These are phyloP conservation scores for Netelia fuscicornis DNA, from an alignment of 2,888 invertebrate genomes.

Conservation along the genomic window DNA sequence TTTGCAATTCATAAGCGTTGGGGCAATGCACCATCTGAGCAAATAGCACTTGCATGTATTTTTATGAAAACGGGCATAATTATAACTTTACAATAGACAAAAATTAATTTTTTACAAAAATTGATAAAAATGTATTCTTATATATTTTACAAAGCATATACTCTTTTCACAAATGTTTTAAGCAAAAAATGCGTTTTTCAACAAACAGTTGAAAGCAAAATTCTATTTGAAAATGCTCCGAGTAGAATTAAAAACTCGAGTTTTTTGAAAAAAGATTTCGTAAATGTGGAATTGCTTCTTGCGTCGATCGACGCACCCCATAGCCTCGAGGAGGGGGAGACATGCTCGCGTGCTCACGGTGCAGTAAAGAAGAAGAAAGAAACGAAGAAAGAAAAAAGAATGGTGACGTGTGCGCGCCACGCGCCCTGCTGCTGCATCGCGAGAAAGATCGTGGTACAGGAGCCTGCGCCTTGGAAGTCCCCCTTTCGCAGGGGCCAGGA, in stretches of 20 bases:
- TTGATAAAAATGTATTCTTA: background rate
- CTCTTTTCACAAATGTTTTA: background rate
- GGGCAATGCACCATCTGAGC: too few species aligned
- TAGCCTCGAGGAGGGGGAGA: constrained; percentile 25
- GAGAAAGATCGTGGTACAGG: constrained; percentile 44
- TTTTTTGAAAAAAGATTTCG: background rate
- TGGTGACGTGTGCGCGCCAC: constrained; percentile 72
- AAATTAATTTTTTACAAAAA: background rate
- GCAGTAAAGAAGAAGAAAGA: constrained; percentile 67
- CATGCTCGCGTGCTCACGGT: constrained; percentile 58
- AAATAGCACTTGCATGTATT: too few species aligned
- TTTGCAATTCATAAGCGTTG: too few species aligned
- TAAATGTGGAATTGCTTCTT: constrained; percentile 33
- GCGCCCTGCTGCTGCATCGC: constrained; percentile 63
- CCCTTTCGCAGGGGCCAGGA: constrained; percentile 54
- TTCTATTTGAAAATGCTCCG: background rate
- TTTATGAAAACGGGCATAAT: background rate
- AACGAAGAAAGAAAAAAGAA: constrained; percentile 59
- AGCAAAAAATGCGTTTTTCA: too few species aligned
- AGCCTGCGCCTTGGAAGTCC: constrained; percentile 55
- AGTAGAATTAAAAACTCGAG: background rate
- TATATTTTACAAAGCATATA: background rate
- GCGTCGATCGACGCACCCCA: constrained; percentile 19
- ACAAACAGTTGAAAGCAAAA: too few species aligned
- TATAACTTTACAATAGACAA: background rate